Percentiles rank a stretch among this genome's conserved stretches.
phyloP scores from a whole-genome alignment of 2,888 invertebrate genomes.

The Seira musarum region DNA sequence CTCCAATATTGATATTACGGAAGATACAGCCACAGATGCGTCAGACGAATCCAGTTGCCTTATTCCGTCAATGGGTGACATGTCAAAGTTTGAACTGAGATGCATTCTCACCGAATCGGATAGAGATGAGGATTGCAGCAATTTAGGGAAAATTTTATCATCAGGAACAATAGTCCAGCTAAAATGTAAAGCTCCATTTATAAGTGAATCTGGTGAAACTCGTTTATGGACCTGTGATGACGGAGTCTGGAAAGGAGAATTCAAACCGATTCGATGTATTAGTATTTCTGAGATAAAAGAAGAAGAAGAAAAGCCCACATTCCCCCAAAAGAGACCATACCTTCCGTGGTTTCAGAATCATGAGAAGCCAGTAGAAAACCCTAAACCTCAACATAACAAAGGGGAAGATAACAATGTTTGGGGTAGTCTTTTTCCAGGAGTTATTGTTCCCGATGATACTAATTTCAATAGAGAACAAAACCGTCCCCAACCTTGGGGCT shows the following conservation, averaged over 20 bases:
- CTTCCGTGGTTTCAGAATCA: too few relatives aligned
- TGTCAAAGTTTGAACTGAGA: slow-evolving; percentile 30
- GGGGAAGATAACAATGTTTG: too few relatives aligned
- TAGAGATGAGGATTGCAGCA: slow-evolving; percentile 22
- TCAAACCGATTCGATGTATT: slow-evolving; percentile 44
- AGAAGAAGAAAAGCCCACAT: too few relatives aligned
- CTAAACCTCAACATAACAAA: too few relatives aligned
- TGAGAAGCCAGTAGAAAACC: too few relatives aligned
- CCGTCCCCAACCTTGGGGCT: neutral
- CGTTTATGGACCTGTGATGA: slow-evolving; percentile 48
- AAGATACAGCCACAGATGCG: too few relatives aligned
- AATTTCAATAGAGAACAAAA: too few relatives aligned
- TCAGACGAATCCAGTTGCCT: slow-evolving; percentile 14
- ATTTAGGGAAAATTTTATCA: slow-evolving; percentile 9
- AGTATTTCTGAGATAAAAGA: too few relatives aligned
- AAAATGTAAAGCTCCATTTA: slow-evolving; percentile 45
- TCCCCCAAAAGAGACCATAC: too few relatives aligned
- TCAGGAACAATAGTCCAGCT: slow-evolving; percentile 36
- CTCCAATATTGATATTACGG: too few relatives aligned
- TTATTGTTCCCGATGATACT: too few relatives aligned
- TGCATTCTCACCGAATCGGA: slow-evolving; percentile 26
- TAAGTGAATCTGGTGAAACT: slow-evolving; percentile 14
- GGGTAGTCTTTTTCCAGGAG: too few relatives aligned
- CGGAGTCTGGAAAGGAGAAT: slow-evolving; percentile 52
- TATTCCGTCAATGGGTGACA: slow-evolving; percentile 36